Percentiles rank a stretch among this genome's conserved stretches.
Conservation (phyloP, 2,113 vertebrate species). For the Nannospalax galili region DNA sequence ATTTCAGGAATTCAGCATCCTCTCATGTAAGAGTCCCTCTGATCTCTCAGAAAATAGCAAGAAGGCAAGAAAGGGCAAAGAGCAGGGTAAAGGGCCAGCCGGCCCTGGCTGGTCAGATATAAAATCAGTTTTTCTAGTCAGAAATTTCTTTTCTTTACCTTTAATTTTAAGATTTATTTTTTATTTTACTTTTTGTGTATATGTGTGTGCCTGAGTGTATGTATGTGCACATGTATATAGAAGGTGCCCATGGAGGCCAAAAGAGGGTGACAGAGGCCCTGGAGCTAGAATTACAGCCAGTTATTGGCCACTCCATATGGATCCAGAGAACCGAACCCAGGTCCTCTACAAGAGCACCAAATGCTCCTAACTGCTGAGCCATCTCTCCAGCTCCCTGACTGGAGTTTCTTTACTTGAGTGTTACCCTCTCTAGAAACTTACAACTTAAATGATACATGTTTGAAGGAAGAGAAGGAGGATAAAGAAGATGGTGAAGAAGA, state of each 20-base stretch:
- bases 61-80: not conserved
- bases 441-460: not conserved
- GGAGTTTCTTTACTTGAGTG: not conserved
- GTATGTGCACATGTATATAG: not conserved
- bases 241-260: not conserved
- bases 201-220: not conserved
- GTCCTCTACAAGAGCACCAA: not conserved
- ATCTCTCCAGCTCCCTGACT: not conserved
- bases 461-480: not conserved
- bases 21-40: not conserved
- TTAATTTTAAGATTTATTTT: too few relatives aligned
- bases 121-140: not conserved
- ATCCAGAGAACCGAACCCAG: not conserved
- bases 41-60: not conserved
- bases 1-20: not conserved
- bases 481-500: not conserved
- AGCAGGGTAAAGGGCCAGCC: not conserved
- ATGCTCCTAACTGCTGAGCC: not conserved
- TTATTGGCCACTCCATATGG: not conserved
- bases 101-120: rapidly evolving
- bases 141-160: not conserved
- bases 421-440: not conserved
- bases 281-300: too few relatives aligned
- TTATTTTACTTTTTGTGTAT: not conserved
- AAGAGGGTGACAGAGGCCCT: not conserved